Evolutionary conservation across 2,113 vertebrate species (phyloP).

Genomic region (Pao palembangensis): DNA sequence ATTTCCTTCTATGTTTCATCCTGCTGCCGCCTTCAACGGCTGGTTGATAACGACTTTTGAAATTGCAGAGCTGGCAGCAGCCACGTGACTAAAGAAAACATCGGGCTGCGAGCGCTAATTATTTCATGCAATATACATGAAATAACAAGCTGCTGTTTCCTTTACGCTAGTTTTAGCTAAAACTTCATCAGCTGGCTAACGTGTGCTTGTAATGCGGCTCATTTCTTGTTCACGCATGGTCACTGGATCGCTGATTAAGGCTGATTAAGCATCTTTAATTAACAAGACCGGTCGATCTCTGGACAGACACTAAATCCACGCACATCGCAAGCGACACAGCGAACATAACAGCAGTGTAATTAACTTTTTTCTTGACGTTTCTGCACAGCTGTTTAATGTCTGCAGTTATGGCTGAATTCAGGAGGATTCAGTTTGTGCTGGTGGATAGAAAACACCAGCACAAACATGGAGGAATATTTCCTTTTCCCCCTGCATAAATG

Average conservation of each 20-base stretch:
- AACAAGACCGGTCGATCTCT: not conserved
- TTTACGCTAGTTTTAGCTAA: not conserved
- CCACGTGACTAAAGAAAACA: constrained; percentile 42
- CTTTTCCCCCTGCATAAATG: not conserved
- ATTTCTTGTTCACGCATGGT: not conserved
- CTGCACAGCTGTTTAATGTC: not conserved
- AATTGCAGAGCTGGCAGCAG: constrained; percentile 3
- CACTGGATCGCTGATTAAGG: not conserved
- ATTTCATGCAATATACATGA: constrained; percentile 13
- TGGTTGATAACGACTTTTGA: too few relatives aligned
- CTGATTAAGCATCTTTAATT: not conserved
- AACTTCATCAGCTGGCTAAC: not conserved
- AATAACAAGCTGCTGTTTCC: constrained; percentile 15
- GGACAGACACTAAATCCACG: not conserved
- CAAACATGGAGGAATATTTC: not conserved
- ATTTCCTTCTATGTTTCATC: too few relatives aligned
- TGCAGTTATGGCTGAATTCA: too few relatives aligned
- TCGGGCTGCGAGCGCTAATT: constrained; percentile 7
- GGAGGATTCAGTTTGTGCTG: not conserved
- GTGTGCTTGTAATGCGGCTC: not conserved
- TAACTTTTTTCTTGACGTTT: not conserved
- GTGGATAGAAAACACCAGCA: not conserved
- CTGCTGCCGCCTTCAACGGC: too few relatives aligned
- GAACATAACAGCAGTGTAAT: too few relatives aligned
- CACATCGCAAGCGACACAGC: not conserved